These are phyloP conservation scores for Ophiothrix spiculata DNA, from an alignment of 35 echinoderm and acorn worm genomes.

Conservation along the genomic window DNA sequence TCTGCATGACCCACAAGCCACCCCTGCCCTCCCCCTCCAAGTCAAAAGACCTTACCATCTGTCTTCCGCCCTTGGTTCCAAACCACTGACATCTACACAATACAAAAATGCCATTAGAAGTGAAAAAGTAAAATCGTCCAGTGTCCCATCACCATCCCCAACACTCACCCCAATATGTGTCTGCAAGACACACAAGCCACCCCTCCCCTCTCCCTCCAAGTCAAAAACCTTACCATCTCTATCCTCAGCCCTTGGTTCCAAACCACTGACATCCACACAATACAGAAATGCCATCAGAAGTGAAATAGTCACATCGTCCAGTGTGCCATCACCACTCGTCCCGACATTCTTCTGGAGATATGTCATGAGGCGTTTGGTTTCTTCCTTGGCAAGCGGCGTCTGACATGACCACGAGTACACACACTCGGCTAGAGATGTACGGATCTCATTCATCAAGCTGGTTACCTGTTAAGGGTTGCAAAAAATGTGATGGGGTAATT, in stretches of 20 bases:
- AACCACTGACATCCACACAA: conserved; percentile 30
- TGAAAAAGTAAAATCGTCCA: conserved; percentile 59
- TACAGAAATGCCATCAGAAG: conserved; percentile 74
- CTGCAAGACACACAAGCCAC: conserved; percentile 16
- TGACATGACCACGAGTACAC: conserved; percentile 76
- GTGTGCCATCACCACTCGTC: conserved; percentile 46
- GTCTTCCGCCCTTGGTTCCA: conserved; percentile 32
- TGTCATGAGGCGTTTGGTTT: conserved; percentile 47
- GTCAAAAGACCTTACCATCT: conserved; percentile 49
- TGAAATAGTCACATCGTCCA: conserved; percentile 57
- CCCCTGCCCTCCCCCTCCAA: too few species aligned
- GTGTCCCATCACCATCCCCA: conserved; percentile 11
- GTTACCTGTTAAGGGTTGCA: conserved; percentile 23
- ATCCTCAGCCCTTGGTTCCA: conserved; percentile 36
- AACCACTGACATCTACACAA: conserved; percentile 18
- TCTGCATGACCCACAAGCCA: too few species aligned
- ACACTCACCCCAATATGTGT: conserved; percentile 10
- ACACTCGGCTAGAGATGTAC: conserved; percentile 72
- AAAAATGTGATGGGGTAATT: conserved; percentile 53
- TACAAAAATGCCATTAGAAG: conserved; percentile 69
- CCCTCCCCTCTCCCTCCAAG: conserved; percentile 29
- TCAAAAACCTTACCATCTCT: conserved; percentile 34
- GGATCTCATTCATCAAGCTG: conserved; percentile 34
- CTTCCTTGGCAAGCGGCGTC: conserved; percentile 54
- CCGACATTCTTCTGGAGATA: conserved; percentile 44